These are phyloP conservation scores for Procavia capensis DNA, from an alignment of 2,113 vertebrate genomes.

Conservation along the genomic window DNA sequence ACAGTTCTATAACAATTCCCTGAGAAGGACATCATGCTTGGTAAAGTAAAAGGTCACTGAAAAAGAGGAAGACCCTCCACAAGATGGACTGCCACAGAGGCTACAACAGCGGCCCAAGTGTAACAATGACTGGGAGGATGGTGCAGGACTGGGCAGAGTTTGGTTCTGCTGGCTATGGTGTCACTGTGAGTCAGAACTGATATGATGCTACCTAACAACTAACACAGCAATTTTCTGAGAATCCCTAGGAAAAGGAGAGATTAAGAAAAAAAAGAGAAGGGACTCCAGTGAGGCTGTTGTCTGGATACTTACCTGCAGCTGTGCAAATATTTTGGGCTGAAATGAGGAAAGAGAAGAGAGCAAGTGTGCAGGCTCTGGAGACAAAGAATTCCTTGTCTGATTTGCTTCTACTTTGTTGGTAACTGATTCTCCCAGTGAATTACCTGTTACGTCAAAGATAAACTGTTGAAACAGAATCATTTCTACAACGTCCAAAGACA, in stretches of 20 bases:
- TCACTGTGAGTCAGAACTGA: too few species aligned
- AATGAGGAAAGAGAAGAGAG: slow-evolving; percentile 89
- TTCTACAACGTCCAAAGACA: slow-evolving; percentile 32
- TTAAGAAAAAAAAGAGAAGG: slow-evolving; percentile 2
- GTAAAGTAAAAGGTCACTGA: too few species aligned
- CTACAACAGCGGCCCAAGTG: too few species aligned
- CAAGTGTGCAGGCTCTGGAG: slow-evolving; percentile 86
- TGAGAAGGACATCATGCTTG: background rate
- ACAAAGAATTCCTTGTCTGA: slow-evolving; percentile 77
- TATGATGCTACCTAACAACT: too few species aligned
- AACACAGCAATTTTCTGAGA: slow-evolving; percentile 26
- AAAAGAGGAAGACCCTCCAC: too few species aligned
- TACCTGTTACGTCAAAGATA: slow-evolving; percentile 79
- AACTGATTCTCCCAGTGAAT: slow-evolving; percentile 78
- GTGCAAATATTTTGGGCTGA: slow-evolving; percentile 91
- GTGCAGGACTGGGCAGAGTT: too few species aligned
- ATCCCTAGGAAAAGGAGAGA: background rate
- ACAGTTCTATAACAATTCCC: slow-evolving; percentile 35
- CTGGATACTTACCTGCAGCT: slow-evolving; percentile 87
- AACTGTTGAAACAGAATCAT: slow-evolving; percentile 65
- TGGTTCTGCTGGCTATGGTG: too few species aligned
- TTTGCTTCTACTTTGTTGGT: slow-evolving; percentile 81
- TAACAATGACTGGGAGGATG: too few species aligned
- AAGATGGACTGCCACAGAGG: too few species aligned
- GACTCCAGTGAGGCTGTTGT: background rate